Percentiles rank a stretch among this genome's conserved stretches.
Conservation (phyloP, 2,113 vertebrate species). For the Myxocyprinus asiaticus region DNA sequence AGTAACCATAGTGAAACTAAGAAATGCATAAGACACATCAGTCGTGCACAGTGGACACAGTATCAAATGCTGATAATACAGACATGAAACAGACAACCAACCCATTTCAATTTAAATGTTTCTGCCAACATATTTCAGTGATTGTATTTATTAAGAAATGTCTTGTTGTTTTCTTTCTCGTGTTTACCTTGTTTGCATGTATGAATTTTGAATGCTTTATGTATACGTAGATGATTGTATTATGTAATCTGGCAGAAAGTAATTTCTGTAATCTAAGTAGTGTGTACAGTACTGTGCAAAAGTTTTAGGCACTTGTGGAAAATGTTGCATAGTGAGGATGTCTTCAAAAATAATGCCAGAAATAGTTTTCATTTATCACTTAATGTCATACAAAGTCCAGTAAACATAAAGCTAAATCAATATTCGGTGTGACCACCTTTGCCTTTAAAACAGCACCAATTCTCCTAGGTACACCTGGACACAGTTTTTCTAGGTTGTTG, state of each 20-base stretch:
- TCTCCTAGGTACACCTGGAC: too few species aligned
- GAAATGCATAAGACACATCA: constrained; percentile 58
- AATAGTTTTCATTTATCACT: too few species aligned
- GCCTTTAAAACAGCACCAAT: too few species aligned
- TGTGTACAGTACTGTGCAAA: background rate
- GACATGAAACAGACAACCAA: constrained; percentile 66
- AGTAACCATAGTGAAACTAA: background rate
- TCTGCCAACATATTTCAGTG: constrained; percentile 62
- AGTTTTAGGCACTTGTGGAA: too few species aligned
- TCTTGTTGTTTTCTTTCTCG: constrained; percentile 8
- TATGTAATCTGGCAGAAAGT: constrained; percentile 65
- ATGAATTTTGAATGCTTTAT: constrained; percentile 56
- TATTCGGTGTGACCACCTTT: too few species aligned
- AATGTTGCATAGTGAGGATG: too few species aligned
- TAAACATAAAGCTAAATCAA: too few species aligned
- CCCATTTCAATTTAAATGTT: constrained; percentile 69
- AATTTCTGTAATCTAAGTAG: constrained; percentile 67
- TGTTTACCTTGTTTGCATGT: constrained; percentile 49
- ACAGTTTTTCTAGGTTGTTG: too few species aligned
- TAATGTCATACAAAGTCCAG: too few species aligned
- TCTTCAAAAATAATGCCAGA: too few species aligned
- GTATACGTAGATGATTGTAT: constrained; percentile 65
- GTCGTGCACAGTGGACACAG: constrained; percentile 57
- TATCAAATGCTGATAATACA: constrained; percentile 53
- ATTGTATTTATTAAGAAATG: constrained; percentile 69